Percentiles rank a stretch among this genome's conserved stretches.
These are phyloP conservation scores for Gadopsis marmoratus DNA, from an alignment of 2,797 vertebrate species.

Conservation along the genomic window DNA sequence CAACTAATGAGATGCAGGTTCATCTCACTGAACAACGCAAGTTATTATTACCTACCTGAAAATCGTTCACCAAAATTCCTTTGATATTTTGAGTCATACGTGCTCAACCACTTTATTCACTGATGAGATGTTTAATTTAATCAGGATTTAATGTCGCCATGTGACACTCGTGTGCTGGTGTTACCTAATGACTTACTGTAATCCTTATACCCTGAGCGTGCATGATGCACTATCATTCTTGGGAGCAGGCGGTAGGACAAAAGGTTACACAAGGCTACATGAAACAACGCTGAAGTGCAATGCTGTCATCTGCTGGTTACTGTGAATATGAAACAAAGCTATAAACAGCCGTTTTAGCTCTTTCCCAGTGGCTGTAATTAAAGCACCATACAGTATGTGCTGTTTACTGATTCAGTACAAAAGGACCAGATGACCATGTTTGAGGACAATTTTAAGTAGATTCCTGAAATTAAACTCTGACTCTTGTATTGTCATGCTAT, in stretches of 20 bases:
- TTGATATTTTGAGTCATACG: slow-evolving; percentile 21
- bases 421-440: neutral
- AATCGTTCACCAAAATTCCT: neutral
- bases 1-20: neutral
- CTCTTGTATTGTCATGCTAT: neutral
- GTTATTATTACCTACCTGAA: slow-evolving; percentile 11
- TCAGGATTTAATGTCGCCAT: slow-evolving; percentile 32
- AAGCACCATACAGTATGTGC: neutral
- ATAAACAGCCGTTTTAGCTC: slow-evolving; percentile 27
- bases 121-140: slow-evolving; percentile 27
- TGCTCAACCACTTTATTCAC: neutral
- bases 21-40: slow-evolving; percentile 6
- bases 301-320: slow-evolving; percentile 64
- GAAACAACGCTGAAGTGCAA: neutral
- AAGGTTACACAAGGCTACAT: neutral
- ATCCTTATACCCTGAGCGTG: slow-evolving; percentile 8
- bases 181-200: slow-evolving; percentile 34
- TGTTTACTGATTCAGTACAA: neutral
- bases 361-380: neutral
- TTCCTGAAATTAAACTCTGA: neutral
- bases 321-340: slow-evolving; percentile 9
- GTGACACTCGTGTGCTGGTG: slow-evolving; percentile 14
- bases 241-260: slow-evolving; percentile 10
- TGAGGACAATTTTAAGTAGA: neutral
- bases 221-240: slow-evolving; percentile 13